Evolutionary conservation across 2,113 vertebrate species (phyloP).

Genomic region (Polypterus senegalus): DNA sequence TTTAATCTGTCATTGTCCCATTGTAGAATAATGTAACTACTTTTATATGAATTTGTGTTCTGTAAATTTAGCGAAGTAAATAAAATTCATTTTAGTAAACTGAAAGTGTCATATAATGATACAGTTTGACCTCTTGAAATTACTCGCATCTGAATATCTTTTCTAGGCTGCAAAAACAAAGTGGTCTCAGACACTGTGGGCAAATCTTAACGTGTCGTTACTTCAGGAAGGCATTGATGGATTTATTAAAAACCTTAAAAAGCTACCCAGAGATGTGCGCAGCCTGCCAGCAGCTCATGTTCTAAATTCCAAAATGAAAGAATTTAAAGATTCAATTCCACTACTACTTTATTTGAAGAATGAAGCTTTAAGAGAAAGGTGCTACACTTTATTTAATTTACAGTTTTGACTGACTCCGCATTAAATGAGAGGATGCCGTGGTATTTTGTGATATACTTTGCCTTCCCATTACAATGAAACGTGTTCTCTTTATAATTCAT

Average conservation of each 20-base stretch:
- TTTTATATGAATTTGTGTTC: no score
- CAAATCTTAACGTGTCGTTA: conserved; percentile 69
- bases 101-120: no score
- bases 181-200: conserved; percentile 89
- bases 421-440: no score
- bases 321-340: conserved; percentile 81
- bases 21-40: no score
- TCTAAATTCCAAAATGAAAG: conserved; percentile 72
- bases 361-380: conserved; percentile 87
- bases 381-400: neutral
- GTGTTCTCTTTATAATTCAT: no score
- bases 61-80: no score
- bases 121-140: no score
- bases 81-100: no score
- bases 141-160: neutral
- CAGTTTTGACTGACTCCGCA: no score
- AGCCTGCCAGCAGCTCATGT: conserved; percentile 53
- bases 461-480: no score
- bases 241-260: conserved; percentile 60
- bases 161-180: conserved; percentile 68
- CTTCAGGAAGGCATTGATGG: conserved; percentile 75
- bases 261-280: conserved; percentile 63
- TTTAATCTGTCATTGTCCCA: no score
- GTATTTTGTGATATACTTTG: no score
- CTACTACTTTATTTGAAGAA: conserved; percentile 86